Evolutionary conservation across 1,140 invertebrate genomes (phyloP).

Genomic region (Drosophila willistoni): DNA sequence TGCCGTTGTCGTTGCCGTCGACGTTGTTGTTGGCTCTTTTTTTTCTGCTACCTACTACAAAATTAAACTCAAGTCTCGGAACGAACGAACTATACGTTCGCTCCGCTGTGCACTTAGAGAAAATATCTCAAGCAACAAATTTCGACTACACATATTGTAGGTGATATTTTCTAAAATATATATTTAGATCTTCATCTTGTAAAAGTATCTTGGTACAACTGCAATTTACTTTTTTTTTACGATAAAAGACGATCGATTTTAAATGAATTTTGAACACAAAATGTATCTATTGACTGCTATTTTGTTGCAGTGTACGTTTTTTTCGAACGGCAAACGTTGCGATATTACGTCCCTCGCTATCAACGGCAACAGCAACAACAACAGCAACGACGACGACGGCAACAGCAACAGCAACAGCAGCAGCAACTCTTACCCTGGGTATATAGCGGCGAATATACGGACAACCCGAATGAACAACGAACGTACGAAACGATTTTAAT

Average conservation of each 20-base stretch:
- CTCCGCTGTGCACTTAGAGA: constrained; percentile 29
- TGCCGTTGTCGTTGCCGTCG: constrained; percentile 37
- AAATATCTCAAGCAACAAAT: not conserved
- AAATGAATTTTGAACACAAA: not conserved
- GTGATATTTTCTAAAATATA: not conserved
- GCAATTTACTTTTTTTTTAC: no score
- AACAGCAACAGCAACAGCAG: constrained; percentile 17
- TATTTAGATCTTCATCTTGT: not conserved
- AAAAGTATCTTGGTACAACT: no score
- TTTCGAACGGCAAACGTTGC: constrained; percentile 77
- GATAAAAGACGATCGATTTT: no score
- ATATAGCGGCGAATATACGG: constrained; percentile 39
- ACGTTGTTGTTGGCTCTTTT: constrained; percentile 63
- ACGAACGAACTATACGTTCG: constrained; percentile 64
- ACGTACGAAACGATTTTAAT: constrained; percentile 57
- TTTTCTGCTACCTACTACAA: constrained; percentile 78
- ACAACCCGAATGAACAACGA: constrained; percentile 22
- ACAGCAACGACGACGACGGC: constrained; percentile 32
- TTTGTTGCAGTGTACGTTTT: constrained; percentile 27
- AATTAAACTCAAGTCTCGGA: constrained; percentile 77
- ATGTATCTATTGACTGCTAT: not conserved
- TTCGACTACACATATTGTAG: not conserved
- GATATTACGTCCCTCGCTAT: constrained; percentile 77
- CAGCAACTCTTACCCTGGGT: constrained; percentile 52
- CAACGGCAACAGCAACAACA: constrained; percentile 45